Evolutionary conservation across 2,888 invertebrate genomes (phyloP), one percentile per base, ranked within the genome.

Genomic region (Diogma glabrata): DNA sequence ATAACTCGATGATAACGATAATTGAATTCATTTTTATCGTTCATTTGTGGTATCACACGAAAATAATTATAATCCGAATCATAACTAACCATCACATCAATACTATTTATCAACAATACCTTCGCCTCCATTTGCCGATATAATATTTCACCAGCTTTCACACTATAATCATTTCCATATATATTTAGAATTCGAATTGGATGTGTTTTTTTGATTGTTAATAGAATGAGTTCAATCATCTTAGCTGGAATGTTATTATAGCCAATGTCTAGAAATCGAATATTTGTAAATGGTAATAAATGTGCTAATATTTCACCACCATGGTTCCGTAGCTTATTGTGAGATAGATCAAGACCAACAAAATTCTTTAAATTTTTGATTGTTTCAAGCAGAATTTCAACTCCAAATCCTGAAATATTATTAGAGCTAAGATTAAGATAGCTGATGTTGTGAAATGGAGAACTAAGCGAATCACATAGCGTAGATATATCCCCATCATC

Each of bases 281-380:
- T 54, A 51, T 54, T 56, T 1, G 60, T 58, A 16, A 14, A 28
- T 2, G 54, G 47, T 23, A 59, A 28, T 26, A 61, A 60, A 30
- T 59, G 61, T 10, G 66, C 62, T 19, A 69, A 57, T 45, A 61
- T 56, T n/a, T 61, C 59, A 12, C 66, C 69, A 19, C 69, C 70
- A 51, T 62, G 61, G 1, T 57, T 51, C 1, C 66, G 64, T 49
- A 69, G 55, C 4, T 57, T 47, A 40, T 67, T 67, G 30, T 59
- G 50, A 8, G 62, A 60, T 3, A 69, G 56, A 47, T 68, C 60
- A 4, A 70, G 57, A 14, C 57, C 50, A 3, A 60, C 57, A 14
- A 69, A 47, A 0, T 46, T 54, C 1, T 55, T 57, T 4, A 60
- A 60, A 0, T 24, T 28, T 0, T 56, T 51, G 4, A 64, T 60